phyloP scores from a whole-genome alignment of 2,113 vertebrate species.

The Microcebus murinus region DNA sequence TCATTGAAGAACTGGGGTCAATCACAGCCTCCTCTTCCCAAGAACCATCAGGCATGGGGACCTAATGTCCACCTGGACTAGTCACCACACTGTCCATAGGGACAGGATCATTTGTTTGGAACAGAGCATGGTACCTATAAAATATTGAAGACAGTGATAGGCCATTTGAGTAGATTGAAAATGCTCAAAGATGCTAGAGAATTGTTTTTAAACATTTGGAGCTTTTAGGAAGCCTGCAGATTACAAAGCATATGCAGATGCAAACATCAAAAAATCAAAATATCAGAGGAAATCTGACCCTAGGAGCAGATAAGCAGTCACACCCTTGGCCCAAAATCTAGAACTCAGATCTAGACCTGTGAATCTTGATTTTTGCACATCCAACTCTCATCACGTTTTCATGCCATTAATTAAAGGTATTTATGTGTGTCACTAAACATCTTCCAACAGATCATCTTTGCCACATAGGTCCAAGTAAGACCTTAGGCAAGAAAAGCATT shows the following conservation, averaged over 20 bases:
- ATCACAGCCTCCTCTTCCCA: background rate
- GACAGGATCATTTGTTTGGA: background rate
- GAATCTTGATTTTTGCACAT: background rate
- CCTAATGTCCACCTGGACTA: background rate
- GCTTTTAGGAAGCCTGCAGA: background rate
- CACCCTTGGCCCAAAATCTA: background rate
- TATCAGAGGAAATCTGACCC: background rate
- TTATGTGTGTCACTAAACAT: background rate
- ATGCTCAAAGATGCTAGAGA: background rate
- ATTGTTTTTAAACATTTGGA: background rate
- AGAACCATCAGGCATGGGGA: background rate
- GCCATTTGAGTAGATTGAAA: background rate
- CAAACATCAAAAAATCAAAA: background rate
- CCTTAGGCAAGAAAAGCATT: background rate
- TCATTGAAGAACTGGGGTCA: background rate
- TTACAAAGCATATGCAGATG: background rate
- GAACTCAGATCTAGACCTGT: background rate
- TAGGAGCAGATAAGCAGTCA: background rate
- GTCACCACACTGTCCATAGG: background rate
- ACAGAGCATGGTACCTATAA: background rate
- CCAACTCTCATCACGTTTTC: background rate
- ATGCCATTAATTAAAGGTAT: background rate
- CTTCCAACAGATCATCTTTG: background rate
- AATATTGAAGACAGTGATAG: background rate
- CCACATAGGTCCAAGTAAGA: background rate